Evolutionary conservation across 30 jellyfish, hydroid and myxozoan genomes (phyloP), one percentile per base, ranked within the genome.

Genomic region (Chironex yamaguchii): DNA sequence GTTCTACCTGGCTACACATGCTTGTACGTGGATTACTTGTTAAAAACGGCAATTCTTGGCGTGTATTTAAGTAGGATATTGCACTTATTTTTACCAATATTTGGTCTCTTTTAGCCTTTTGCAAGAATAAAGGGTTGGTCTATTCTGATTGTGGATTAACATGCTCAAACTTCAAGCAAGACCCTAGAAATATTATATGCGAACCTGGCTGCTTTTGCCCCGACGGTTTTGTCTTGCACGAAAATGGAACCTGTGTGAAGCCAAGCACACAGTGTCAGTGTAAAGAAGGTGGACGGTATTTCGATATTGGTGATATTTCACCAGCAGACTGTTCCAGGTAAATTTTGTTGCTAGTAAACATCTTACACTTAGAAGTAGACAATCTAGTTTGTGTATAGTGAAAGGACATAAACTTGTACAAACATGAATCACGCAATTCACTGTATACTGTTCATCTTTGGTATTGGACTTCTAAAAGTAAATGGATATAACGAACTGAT

Each of bases 301-400:
- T 36, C 81, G 75, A 94, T 50, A 53, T 64, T n/a, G 99, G 99
- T 23, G 97, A 88, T 26, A 62, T 79, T 28, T 94, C 99, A 22
- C 99, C 99, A 9, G 88, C 99, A 3, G 99, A 94, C 79, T 94
- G 99, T 75, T 89, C 99, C 25, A 83, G 93, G 99, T 94, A 72
- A 3, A 96, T n/a, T n/a, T n/a, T n/a, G n/a, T n/a, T n/a, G n/a
- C n/a, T n/a, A n/a, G n/a, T n/a, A n/a, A n/a, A n/a, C n/a, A n/a
- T n/a, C n/a, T n/a, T n/a, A n/a, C n/a, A n/a, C n/a, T n/a, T n/a
- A n/a, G n/a, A n/a, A n/a, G n/a, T n/a, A n/a, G n/a, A n/a, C n/a
- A n/a, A n/a, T n/a, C n/a, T n/a, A n/a, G n/a, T n/a, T n/a, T n/a
- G n/a, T n/a, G n/a, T n/a, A n/a, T n/a, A n/a, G n/a, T n/a, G n/a